These are phyloP conservation scores for Callionymus lyra DNA, from an alignment of 2,113 vertebrate species.

Conservation along the genomic window DNA sequence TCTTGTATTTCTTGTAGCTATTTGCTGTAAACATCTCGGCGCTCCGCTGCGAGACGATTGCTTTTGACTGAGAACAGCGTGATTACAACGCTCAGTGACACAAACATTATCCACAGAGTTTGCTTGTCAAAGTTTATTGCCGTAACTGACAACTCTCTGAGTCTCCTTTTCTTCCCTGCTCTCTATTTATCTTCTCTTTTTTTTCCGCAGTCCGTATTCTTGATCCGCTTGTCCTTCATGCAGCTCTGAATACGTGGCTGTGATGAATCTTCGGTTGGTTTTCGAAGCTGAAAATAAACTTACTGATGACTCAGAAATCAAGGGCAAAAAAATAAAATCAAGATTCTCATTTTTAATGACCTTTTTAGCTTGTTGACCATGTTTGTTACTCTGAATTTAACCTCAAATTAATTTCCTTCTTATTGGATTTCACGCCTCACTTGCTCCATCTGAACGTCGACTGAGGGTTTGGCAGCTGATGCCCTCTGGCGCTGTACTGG, in stretches of 20 bases:
- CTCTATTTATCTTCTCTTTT: slow-evolving; percentile 25
- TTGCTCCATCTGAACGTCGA: slow-evolving; percentile 45
- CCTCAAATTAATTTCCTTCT: slow-evolving; percentile 23
- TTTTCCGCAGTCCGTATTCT: slow-evolving; percentile 28
- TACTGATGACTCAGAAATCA: no score
- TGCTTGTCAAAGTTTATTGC: slow-evolving; percentile 49
- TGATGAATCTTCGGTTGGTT: no score
- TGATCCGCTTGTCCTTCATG: slow-evolving; percentile 38
- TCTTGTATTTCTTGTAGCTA: slow-evolving; percentile 43
- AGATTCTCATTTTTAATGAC: no score
- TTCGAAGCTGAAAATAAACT: no score
- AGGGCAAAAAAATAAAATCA: no score
- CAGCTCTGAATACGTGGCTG: no score
- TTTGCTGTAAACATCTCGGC: slow-evolving; percentile 40
- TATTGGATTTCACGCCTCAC: slow-evolving; percentile 40
- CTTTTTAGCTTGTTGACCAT: no score
- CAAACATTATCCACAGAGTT: slow-evolving; percentile 59
- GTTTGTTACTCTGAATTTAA: no score
- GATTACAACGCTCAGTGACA: slow-evolving; percentile 55
- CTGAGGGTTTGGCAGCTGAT: slow-evolving; percentile 49
- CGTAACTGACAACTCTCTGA: slow-evolving; percentile 51
- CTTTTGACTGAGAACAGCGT: slow-evolving; percentile 57
- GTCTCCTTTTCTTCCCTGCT: slow-evolving; percentile 42
- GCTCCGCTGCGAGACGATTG: slow-evolving; percentile 39
- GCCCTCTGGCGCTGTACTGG: slow-evolving; percentile 49